These are phyloP conservation scores for Drosophila takahashii DNA, from an alignment of 1,140 invertebrate species.

Conservation along the genomic window DNA sequence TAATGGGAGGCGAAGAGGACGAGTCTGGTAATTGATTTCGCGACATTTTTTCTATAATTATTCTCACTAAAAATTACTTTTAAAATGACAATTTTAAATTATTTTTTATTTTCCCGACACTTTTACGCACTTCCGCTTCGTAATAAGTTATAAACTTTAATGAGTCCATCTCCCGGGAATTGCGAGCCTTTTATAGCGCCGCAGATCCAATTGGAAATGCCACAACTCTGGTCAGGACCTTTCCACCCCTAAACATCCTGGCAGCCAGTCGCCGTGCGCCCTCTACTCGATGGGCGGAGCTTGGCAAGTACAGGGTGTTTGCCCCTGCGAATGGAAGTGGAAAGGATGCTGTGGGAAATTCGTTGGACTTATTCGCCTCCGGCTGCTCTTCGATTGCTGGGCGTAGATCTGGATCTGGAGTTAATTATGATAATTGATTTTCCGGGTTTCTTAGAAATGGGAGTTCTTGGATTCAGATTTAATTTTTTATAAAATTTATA, in stretches of 20 bases:
- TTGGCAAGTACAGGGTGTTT: conserved; percentile 71
- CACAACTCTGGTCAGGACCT: conserved; percentile 28
- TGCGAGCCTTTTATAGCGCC: conserved; percentile 69
- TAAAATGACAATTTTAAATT: background rate
- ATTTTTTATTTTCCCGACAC: background rate
- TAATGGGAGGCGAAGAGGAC: conserved; percentile 86
- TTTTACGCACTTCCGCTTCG: conserved; percentile 37
- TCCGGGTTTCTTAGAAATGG: background rate
- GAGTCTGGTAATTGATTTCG: conserved; percentile 86
- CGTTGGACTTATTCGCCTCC: conserved; percentile 18
- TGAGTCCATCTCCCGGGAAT: conserved; percentile 72
- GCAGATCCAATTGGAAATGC: conserved; percentile 70
- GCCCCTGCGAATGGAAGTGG: conserved; percentile 2
- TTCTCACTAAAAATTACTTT: background rate
- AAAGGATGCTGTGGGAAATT: conserved; percentile 59
- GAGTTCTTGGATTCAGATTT: background rate
- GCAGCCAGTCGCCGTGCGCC: conserved; percentile 53
- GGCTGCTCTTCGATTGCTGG: background rate
- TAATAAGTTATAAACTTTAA: conserved; percentile 70
- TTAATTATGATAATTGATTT: conserved; percentile 38
- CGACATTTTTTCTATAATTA: conserved; percentile 63
- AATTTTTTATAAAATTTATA: background rate
- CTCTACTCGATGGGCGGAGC: conserved; percentile 65
- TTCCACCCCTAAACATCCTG: conserved; percentile 60
- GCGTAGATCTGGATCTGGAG: background rate